Evolutionary conservation across 2,113 vertebrate species (phyloP), one percentile per base, ranked within the genome.

Genomic region (Gnathonemus echidnorhynchus): DNA sequence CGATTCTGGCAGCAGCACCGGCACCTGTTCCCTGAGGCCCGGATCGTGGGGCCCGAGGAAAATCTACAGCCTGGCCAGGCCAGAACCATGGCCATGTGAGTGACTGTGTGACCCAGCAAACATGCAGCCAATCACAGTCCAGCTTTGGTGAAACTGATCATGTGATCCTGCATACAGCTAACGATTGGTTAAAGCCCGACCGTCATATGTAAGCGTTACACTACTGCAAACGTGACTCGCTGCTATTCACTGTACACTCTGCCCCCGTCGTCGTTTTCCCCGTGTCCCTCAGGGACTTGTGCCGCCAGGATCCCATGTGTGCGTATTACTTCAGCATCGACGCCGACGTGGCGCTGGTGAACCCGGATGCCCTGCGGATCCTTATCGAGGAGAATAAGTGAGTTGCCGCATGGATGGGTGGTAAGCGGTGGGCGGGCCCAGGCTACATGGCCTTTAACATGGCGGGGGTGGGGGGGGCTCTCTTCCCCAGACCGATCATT

Each of bases 301-400:
- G 96, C 86, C 95, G 95, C 46, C 95, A 94, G 90, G 95, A 96
- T 87, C 89, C 91, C 0, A 21, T 90, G 84, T 97, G 96, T 46
- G 95, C 95, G 45, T 97, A 95, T 89, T 97, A 97, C 94, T 96
- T 96, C 91, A 97, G 95, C 89, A 90, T 97, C 21, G 96, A 97
- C 0, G 93, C 95, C 0, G 96, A 96, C 0, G 94, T 96, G 0
- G 94, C 95, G 15, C 66, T 97, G 58, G 94, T 92, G 48, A 96
- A 96, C 92, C 94, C 70, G 0, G 95, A 96, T 77, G 93, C 93
- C 27, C 92, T 97, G 53, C 93, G 93, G 17, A 92, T 95, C 46
- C 95, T 97, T 39, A 95, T 97, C 0, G 95, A 96, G 48, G 95
- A 96, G 35, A 96, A 97, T 93, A 96, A 95, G 96, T 97, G 35